phyloP scores from a whole-genome alignment of 2,888 invertebrate species.

The Rhopalosiphum nymphaeae region DNA sequence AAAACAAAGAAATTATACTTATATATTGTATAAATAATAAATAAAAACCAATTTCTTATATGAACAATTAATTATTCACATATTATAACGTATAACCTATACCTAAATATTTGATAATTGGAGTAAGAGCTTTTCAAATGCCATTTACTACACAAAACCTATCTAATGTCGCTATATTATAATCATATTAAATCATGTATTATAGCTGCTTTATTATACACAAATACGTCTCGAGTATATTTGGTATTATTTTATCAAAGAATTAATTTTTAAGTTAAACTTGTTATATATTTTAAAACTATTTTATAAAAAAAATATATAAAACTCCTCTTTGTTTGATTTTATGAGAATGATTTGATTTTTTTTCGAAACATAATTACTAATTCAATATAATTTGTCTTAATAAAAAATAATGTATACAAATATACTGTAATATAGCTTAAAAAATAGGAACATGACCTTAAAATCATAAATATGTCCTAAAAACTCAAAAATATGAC shows the following conservation, averaged over 20 bases:
- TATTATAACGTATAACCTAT: neutral
- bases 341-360: neutral
- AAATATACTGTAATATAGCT: neutral
- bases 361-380: neutral
- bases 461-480: neutral
- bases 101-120: neutral
- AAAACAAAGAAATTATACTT: constrained; percentile 2
- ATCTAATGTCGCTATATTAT: neutral
- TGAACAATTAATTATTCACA: constrained; percentile 38
- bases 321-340: neutral
- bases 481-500: neutral
- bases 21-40: neutral
- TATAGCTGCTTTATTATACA: neutral
- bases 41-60: neutral
- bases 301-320: neutral
- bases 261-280: neutral
- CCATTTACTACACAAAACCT: neutral
- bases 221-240: neutral
- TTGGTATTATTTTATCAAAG: neutral
- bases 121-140: neutral
- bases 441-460: neutral
- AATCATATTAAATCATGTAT: neutral
- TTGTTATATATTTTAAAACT: neutral
- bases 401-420: neutral
- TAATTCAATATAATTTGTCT: neutral